Evolutionary conservation across 2,797 vertebrate genomes (phyloP).

Genomic region (Micrastur ruficollis): DNA sequence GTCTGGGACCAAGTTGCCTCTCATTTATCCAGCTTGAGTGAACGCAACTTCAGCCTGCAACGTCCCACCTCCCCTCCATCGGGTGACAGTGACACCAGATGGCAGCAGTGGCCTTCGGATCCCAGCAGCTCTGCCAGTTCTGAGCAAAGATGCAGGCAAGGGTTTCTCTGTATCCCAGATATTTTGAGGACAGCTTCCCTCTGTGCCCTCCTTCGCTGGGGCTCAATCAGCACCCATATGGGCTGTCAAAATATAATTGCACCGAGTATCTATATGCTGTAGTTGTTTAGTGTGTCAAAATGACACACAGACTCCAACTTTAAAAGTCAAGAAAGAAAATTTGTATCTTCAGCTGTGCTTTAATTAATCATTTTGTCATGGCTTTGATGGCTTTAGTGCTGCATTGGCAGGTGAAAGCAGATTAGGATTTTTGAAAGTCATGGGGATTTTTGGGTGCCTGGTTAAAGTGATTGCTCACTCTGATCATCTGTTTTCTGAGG

Average conservation of each 20-base stretch:
- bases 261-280: not conserved
- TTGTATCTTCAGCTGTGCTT: not conserved
- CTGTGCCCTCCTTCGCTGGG: not conserved
- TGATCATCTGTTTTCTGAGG: not conserved
- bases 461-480: not conserved
- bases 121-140: not conserved
- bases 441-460: not conserved
- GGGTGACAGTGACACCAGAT: constrained; percentile 76
- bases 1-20: not conserved
- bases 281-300: not conserved
- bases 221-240: not conserved
- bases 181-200: not conserved
- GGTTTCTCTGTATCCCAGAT: not conserved
- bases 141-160: not conserved
- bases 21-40: not conserved
- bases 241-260: constrained; percentile 15
- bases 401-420: not conserved
- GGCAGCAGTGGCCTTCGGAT: constrained; percentile 89
- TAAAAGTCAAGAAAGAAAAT: not conserved
- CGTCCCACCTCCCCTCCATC: not conserved
- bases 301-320: not conserved
- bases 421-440: not conserved
- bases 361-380: not conserved
- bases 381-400: not conserved
- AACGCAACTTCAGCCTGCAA: not conserved